Base-by-base conservation (phyloP, 2,888 invertebrate genomes). In the Bimastos eiseni region DNA sequence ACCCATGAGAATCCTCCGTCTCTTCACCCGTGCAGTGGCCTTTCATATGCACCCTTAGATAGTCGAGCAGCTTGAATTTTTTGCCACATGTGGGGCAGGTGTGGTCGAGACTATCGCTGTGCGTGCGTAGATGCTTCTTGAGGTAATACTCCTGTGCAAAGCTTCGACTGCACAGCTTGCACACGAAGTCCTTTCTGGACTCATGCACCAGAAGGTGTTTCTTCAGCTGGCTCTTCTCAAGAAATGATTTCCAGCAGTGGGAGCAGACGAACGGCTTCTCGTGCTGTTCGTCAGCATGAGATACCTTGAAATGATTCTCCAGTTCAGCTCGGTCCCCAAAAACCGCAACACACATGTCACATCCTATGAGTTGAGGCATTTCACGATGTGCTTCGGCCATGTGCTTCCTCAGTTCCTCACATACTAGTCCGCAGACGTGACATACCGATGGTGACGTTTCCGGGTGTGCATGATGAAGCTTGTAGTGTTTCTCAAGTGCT, bases 71-170 rank as follows among this genome's bases (percentile, higher is more conserved):
- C 37, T 86, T 86, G 86, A 86, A 86, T 36, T 34, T 34, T 86
- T 86, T 86, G 36, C 86, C 86, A 36, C 86, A 86, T 19, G 86
- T 36, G 34, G 86, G 86, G 37, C 86, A 86, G 24, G 37, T 34
- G 37, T 86, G 37, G 37, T 86, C 36, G 86, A 86, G 86, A 11
- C n/a, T 36, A 15, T 37, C 37, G 34, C 86, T 86, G 86, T 86
- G 86, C 30, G 86, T 86, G 8, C 86, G 86, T 11, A 19, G 86
- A 24, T 86, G 86, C 86, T 86, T 86, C 86, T 86, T 86, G 36
- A 86, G 86, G 37, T 86, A 86, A 86, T 86, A 86, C 17, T 86
- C 86, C 86, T 86, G 86, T 17, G 86, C 34, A 37, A 86, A 86
- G 86, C 86, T 86, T 36, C 86, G 86, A 86, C 37, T 86, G 86